Evolutionary conservation across 2,797 vertebrate species (phyloP), one percentile per base, ranked within the genome.

Genomic region (Tenualosa thibaudeaui): DNA sequence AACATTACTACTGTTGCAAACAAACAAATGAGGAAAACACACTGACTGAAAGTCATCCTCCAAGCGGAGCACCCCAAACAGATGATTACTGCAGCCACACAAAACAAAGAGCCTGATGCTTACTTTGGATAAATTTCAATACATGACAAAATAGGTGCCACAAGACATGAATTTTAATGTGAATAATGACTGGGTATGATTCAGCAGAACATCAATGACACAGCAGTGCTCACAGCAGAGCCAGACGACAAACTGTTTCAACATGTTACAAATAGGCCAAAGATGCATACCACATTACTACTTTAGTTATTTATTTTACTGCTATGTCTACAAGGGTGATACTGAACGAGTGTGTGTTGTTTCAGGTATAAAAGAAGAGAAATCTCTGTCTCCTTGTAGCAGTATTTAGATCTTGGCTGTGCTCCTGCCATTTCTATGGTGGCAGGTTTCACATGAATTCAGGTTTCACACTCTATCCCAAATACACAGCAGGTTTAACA

Each of bases 1-100:
- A 85, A 87, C 87, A 81, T 84, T 86, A 88, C 86, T 88, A 86
- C 54, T 84, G 86, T 85, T 86, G 84, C 51, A 87, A 84, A 87
- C 83, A 86, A 88, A 83, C 85, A 88, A 89, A 84, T 68, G 81
- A 86, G 60, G 71, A 81, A 54, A 85, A 85, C 40, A 68, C 84
- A 60, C 83, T 62, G 60, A 81, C 84, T 86, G 87, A 81, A 87
- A 87, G 87, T 85, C n/a, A 4, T 82, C 82, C 87, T 85, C 82
- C 81, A 37, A 85, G 84, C 78, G 49, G 84, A 87, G 65, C 85
- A 43, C 54, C 50, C 24, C 7, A 37, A 46, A 86, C 62, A 26
- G 40, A 49, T 22, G 17, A 75, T 75, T 43, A 75, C 40, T 31
- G 68, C 37, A 43, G 71, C 40, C 71, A 58, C 58, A 60, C 54